Percentiles rank a stretch among this genome's conserved stretches.
Evolutionary conservation across 2,888 invertebrate genomes (phyloP).

Genomic region (Mechanitis messenoides): DNA sequence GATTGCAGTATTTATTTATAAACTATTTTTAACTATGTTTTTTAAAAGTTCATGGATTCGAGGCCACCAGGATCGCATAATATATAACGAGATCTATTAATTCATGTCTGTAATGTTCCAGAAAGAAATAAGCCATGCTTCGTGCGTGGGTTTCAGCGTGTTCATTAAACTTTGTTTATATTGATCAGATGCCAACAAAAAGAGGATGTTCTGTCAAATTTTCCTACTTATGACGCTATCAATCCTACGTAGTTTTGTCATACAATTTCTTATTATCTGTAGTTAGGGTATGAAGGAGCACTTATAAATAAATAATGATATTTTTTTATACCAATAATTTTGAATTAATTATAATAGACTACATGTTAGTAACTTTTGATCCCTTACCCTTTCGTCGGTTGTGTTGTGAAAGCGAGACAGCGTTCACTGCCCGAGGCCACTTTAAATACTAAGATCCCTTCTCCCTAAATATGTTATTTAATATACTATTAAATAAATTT

Average conservation of each 20-base stretch:
- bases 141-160: constrained; percentile 25
- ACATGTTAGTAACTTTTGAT: constrained; percentile 7
- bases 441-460: constrained; percentile 22
- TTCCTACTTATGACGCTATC: constrained; percentile 34
- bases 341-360: neutral
- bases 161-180: constrained; percentile 42
- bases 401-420: constrained; percentile 28
- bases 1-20: no score
- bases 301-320: neutral
- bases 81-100: constrained; percentile 11
- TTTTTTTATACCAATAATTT: neutral
- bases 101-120: constrained; percentile 18
- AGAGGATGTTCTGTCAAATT: constrained; percentile 37
- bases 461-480: constrained; percentile 10
- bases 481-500: no score
- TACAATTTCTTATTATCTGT: constrained; percentile 16
- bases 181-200: constrained; percentile 54
- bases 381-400: constrained; percentile 27
- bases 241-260: constrained; percentile 20
- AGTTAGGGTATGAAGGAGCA: neutral
- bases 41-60: no score
- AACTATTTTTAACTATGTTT: no score
- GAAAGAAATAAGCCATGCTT: constrained; percentile 14
- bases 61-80: constrained; percentile 16
- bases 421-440: constrained; percentile 33